Base-by-base conservation (phyloP, 2,888 invertebrate genomes). In the Tenthredo scrophulariae region DNA sequence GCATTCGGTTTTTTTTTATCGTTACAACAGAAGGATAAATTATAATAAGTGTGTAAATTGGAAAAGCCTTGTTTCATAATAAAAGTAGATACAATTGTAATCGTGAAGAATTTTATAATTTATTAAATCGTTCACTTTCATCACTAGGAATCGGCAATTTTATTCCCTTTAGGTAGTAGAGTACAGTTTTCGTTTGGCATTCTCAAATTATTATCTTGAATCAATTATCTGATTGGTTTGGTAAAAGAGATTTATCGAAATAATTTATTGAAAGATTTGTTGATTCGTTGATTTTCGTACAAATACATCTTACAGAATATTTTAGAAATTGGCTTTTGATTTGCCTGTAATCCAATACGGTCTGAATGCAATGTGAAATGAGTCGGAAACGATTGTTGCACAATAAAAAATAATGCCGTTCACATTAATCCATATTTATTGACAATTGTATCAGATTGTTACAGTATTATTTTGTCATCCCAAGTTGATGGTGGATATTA, bases 361-460 rank as follows among this genome's bases (percentile, higher is more conserved):
- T 50, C 50, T 18, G 22, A 10, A 10, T 62, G 67, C 18, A 67
- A 67, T 72, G 10, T 26, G 26, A 43, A 74, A 74, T 40, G 22
- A 74, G 40, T 40, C 22, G 1, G 10, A 26, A 43, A 43, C n/a
- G n/a, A 74, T 43, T 43, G 22, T 18, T 26, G 26, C 0, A 26
- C 26, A 77, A 33, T 54, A 18, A 77, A 3, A 77, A 54, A 77
- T 22, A 62, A 80, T 37, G 2, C 58, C n/a, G n/a, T 22, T 80
- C 40, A 62, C 80, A 62, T 80, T 37, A 62, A 80, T 80, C 58
- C 40, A 80, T 58, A 80, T 80, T 80, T 80, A 80, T 80, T 80
- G 80, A 62, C 80, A 80, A 80, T 80, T 80, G 33, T 80, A 62
- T 80, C 80, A 80, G 80, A 80, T 62, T 80, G 50, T 40, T 50